Conservation (phyloP, 2,888 invertebrate genomes). For the Sarcophaga subvicina region DNA sequence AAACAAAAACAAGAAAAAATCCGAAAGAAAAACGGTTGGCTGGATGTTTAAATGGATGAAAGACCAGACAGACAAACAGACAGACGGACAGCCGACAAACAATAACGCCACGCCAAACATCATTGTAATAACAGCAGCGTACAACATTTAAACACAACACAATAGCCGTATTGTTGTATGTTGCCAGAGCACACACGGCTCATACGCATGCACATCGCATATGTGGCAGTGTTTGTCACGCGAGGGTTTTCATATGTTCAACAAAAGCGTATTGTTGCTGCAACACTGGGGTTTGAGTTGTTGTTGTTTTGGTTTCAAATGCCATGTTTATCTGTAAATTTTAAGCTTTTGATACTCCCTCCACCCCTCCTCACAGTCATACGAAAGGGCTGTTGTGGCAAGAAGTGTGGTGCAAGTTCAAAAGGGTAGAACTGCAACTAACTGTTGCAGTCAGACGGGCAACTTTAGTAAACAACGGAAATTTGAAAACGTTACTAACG, state of each 20-base stretch:
- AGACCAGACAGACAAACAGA: background rate
- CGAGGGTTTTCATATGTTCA: conserved; percentile 1
- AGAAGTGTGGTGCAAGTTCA: conserved; percentile 18
- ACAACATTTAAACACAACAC: conserved; percentile 41
- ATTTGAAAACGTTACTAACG: conserved; percentile 55
- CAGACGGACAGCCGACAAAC: conserved; percentile 22
- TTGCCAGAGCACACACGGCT: conserved; percentile 22
- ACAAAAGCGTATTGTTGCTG: conserved; percentile 31
- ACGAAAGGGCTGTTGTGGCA: background rate
- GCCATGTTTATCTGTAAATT: conserved; percentile 48
- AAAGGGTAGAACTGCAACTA: conserved; percentile 14
- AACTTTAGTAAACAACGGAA: conserved; percentile 45
- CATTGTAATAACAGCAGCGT: conserved; percentile 44
- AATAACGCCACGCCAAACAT: conserved; percentile 46
- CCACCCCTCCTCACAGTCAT: background rate
- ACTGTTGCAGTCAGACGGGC: conserved; percentile 26
- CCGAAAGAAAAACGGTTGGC: background rate
- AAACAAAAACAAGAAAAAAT: conserved; percentile 11
- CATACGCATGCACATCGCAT: conserved; percentile 1
- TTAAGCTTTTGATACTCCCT: conserved; percentile 24
- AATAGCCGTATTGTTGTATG: conserved; percentile 36
- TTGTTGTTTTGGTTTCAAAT: conserved; percentile 30
- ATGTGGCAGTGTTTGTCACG: background rate
- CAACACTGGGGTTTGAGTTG: conserved; percentile 28
- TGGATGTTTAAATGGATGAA: conserved; percentile 15